phyloP scores from a whole-genome alignment of 2,888 invertebrate genomes.

The Aphidoletes aphidimyza region DNA sequence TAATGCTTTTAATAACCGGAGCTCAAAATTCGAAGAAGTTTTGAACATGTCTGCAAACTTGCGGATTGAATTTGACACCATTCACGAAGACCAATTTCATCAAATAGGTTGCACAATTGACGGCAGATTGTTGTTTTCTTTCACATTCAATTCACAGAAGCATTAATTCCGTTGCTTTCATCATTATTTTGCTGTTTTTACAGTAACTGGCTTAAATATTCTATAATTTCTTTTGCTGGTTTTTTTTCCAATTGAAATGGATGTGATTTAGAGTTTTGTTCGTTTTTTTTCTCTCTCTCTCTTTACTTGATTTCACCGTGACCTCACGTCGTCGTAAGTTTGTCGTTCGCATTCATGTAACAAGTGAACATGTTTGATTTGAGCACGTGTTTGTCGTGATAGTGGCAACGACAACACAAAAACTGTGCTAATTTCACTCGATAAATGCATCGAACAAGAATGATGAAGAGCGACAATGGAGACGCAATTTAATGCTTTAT shows the following conservation, averaged over 20 bases:
- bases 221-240: background rate
- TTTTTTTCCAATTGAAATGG: background rate
- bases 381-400: background rate
- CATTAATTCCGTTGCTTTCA: background rate
- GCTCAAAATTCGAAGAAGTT: too few species aligned
- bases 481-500: background rate
- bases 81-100: too few species aligned
- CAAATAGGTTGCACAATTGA: too few species aligned
- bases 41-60: too few species aligned
- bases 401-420: background rate
- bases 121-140: background rate
- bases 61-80: too few species aligned
- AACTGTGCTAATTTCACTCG: constrained; percentile 3
- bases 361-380: constrained; percentile 4
- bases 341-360: constrained; percentile 16
- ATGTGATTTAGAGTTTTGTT: background rate
- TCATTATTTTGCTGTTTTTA: background rate
- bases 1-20: too few species aligned
- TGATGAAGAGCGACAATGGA: background rate
- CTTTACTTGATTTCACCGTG: background rate
- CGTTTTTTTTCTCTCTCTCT: background rate
- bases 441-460: background rate
- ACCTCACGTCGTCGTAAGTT: background rate
- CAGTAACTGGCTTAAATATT: background rate
- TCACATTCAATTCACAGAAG: background rate